Percentiles rank a stretch among this genome's conserved stretches.
phyloP scores from a whole-genome alignment of 2,113 vertebrate species.

The Arvicanthis niloticus region DNA sequence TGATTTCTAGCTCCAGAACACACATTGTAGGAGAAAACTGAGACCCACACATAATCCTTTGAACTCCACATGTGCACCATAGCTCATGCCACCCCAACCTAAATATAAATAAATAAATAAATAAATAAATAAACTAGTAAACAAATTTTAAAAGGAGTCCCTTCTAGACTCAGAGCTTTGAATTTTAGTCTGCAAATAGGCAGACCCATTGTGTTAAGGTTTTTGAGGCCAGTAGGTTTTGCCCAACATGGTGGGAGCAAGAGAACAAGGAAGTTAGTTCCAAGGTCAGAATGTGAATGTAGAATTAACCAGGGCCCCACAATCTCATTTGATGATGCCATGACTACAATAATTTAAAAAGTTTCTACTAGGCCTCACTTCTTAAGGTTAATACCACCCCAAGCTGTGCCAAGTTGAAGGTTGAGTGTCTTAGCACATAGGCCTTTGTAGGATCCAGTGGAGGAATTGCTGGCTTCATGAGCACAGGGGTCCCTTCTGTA shows the following conservation, averaged over 20 bases:
- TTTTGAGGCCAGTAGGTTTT: not conserved
- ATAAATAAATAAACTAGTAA: not conserved
- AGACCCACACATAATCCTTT: not conserved
- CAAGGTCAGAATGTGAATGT: not conserved
- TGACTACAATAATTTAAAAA: not conserved
- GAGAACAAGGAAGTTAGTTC: not conserved
- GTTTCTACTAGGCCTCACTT: not conserved
- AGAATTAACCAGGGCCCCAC: not conserved
- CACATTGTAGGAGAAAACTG: not conserved
- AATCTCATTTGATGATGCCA: not conserved
- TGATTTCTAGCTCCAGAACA: not conserved
- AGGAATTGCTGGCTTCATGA: not conserved
- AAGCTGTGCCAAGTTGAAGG: not conserved
- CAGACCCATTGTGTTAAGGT: not conserved
- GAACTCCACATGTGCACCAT: not conserved
- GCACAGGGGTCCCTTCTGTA: not conserved
- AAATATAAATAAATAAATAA: too few species aligned
- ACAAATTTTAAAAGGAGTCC: not conserved
- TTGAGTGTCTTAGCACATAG: not conserved
- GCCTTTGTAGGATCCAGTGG: not conserved
- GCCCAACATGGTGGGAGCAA: not conserved
- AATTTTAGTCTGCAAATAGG: not conserved
- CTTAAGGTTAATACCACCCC: not conserved
- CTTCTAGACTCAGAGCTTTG: not conserved
- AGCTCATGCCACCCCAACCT: not conserved